phyloP scores from a whole-genome alignment of 1,140 invertebrate species.

The Triops longicaudatus region DNA sequence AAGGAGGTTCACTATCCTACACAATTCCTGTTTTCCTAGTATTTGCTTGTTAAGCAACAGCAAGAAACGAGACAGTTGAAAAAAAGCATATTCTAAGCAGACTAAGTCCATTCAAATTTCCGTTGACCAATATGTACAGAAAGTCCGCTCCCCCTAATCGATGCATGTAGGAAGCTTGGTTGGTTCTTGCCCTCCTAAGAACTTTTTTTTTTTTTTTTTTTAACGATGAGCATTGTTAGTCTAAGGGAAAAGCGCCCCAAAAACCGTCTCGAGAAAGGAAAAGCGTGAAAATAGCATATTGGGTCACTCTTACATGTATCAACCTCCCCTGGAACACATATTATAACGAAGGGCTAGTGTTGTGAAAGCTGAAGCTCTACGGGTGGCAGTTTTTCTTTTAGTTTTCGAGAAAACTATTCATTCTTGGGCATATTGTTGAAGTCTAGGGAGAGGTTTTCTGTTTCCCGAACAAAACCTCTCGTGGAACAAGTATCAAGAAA shows the following conservation, averaged over 20 bases:
- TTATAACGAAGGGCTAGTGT: background rate
- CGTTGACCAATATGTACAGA: background rate
- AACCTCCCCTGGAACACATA: background rate
- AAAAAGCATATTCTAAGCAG: background rate
- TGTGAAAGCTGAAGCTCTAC: background rate
- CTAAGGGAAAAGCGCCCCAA: background rate
- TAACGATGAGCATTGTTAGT: background rate
- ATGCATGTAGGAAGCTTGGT: background rate
- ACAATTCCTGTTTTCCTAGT: too few relatives aligned
- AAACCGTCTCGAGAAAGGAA: too few relatives aligned
- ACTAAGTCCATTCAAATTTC: conserved; percentile 1
- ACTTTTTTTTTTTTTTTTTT: background rate
- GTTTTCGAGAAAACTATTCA: background rate
- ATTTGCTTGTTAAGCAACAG: background rate
- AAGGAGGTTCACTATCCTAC: background rate
- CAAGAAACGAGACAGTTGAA: background rate
- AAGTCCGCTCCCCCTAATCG: background rate
- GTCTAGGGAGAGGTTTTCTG: background rate
- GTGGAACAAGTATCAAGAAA: background rate
- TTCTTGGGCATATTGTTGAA: background rate
- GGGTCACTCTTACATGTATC: background rate
- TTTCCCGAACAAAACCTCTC: too few relatives aligned
- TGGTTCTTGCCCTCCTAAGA: background rate
- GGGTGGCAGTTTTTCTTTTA: background rate
- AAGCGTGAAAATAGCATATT: background rate